Evolutionary conservation across 2,888 invertebrate genomes (phyloP).

Genomic region (Aleiodes testaceus): DNA sequence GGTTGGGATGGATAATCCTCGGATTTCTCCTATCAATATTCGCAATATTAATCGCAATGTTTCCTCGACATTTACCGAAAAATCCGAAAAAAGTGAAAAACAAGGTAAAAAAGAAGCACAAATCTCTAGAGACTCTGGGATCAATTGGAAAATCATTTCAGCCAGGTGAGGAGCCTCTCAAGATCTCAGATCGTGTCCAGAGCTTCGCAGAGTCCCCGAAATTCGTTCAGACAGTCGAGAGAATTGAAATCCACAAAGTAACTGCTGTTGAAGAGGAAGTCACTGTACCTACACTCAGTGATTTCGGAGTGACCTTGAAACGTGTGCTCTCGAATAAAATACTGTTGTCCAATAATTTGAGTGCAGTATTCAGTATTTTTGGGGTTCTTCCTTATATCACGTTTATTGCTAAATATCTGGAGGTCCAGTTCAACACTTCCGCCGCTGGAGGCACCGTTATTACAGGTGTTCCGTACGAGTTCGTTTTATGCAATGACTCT

Average conservation of each 20-base stretch:
- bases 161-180: slow-evolving; percentile 62
- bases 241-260: slow-evolving; percentile 20
- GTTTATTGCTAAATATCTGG: slow-evolving; percentile 83
- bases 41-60: slow-evolving; percentile 78
- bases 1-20: slow-evolving; percentile 80
- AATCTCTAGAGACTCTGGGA: neutral
- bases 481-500: neutral
- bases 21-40: slow-evolving; percentile 77
- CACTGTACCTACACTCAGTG: slow-evolving; percentile 69
- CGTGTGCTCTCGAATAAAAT: slow-evolving; percentile 79
- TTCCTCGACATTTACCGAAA: slow-evolving; percentile 76
- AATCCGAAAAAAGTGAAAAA: slow-evolving; percentile 44
- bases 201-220: slow-evolving; percentile 45
- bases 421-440: slow-evolving; percentile 81
- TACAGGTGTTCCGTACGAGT: slow-evolving; percentile 74
- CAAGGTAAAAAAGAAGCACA: slow-evolving; percentile 13
- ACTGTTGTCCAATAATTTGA: slow-evolving; percentile 79
- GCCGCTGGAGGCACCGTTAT: slow-evolving; percentile 80
- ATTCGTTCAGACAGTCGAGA: slow-evolving; percentile 38
- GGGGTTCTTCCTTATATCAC: slow-evolving; percentile 80
- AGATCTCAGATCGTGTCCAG: slow-evolving; percentile 52
- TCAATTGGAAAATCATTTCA: slow-evolving; percentile 10
- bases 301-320: slow-evolving; percentile 77
- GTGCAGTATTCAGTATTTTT: slow-evolving; percentile 79
- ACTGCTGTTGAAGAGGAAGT: slow-evolving; percentile 48